Percentiles rank a stretch among this genome's conserved stretches.
Evolutionary conservation across 2,888 invertebrate species (phyloP).

Genomic region (Noctua pronuba): DNA sequence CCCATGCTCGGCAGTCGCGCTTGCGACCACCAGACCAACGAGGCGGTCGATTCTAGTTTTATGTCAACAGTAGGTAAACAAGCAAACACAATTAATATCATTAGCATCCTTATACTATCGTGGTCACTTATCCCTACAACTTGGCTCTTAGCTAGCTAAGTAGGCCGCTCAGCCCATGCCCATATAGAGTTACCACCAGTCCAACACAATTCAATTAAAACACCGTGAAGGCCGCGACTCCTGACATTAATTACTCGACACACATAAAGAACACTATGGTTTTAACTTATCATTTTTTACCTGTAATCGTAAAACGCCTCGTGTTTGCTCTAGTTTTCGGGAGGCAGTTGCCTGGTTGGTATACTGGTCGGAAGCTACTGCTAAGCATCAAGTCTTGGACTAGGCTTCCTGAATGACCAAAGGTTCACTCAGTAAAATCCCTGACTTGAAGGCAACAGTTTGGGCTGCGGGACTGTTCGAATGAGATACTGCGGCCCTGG

Average conservation of each 20-base stretch:
- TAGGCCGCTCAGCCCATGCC: constrained; percentile 32
- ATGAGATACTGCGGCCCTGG: too few relatives aligned
- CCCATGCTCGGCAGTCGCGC: too few relatives aligned
- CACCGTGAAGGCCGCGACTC: constrained; percentile 76
- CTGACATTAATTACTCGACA: constrained; percentile 70
- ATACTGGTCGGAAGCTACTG: background rate
- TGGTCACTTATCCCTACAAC: constrained; percentile 15
- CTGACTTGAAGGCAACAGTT: background rate
- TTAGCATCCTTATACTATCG: constrained; percentile 3
- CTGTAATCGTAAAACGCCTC: background rate
- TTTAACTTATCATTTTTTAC: constrained; percentile 15
- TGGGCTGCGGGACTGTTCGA: too few relatives aligned
- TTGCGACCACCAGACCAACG: too few relatives aligned
- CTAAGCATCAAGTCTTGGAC: background rate
- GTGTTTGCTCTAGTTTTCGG: background rate
- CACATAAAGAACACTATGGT: constrained; percentile 19
- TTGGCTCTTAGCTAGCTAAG: constrained; percentile 25
- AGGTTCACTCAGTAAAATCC: background rate
- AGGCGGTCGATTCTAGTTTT: background rate
- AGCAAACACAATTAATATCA: constrained; percentile 9
- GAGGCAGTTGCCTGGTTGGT: background rate
- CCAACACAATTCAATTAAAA: constrained; percentile 72
- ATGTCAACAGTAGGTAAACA: background rate
- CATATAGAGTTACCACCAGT: constrained; percentile 70
- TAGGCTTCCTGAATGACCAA: background rate